Conservation (phyloP, 2,888 invertebrate species). For the Euproctis similis region DNA sequence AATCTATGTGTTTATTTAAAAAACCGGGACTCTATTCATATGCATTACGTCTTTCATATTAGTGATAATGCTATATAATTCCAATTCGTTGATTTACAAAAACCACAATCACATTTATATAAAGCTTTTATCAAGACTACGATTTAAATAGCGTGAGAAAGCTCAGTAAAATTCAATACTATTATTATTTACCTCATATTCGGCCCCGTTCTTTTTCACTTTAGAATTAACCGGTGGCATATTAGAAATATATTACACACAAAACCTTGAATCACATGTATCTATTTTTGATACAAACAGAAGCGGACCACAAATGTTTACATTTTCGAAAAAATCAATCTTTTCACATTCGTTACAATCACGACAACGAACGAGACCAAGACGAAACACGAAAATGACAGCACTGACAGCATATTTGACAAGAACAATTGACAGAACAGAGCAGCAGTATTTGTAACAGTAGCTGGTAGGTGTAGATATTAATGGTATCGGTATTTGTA, state of each 20-base stretch:
- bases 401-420: neutral
- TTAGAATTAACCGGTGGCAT: constrained; percentile 71
- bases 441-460: no score
- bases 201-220: constrained; percentile 62
- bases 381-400: constrained; percentile 23
- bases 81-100: no score
- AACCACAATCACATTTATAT: no score
- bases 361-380: constrained; percentile 22
- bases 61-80: no score
- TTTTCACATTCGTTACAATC: constrained; percentile 22
- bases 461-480: no score
- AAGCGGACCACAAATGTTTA: constrained; percentile 25
- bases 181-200: constrained; percentile 62
- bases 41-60: no score
- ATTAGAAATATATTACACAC: constrained; percentile 15
- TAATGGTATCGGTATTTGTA: no score
- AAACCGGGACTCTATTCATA: no score
- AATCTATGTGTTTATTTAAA: no score
- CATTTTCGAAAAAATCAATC: constrained; percentile 34
- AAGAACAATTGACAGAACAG: neutral
- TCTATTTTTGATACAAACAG: constrained; percentile 6
- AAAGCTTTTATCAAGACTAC: no score
- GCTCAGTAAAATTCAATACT: constrained; percentile 4
- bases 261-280: constrained; percentile 12
- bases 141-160: no score